These are phyloP conservation scores for Ophthalmolycus amberensis DNA, from an alignment of 2,113 vertebrate species.

Conservation along the genomic window DNA sequence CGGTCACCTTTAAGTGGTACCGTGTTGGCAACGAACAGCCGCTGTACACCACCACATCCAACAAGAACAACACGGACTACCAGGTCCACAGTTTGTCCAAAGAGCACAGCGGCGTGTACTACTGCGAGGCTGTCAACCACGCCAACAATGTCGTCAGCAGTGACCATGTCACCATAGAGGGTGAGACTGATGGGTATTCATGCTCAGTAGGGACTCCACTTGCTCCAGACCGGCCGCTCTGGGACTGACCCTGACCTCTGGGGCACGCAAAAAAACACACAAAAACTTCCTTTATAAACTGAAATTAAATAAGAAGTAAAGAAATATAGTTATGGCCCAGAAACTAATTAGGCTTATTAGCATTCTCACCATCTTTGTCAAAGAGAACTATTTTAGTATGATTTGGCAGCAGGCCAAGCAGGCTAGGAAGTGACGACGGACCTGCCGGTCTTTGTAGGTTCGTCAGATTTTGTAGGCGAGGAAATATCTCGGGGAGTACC, in stretches of 20 bases:
- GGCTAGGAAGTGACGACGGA: neutral
- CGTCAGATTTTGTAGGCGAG: neutral
- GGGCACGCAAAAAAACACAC: neutral
- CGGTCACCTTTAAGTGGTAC: conserved; percentile 79
- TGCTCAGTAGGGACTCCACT: neutral
- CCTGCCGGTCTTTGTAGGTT: neutral
- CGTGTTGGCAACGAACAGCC: neutral
- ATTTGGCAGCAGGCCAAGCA: too few species aligned
- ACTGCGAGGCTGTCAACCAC: conserved; percentile 75
- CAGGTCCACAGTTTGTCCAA: neutral
- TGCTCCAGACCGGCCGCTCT: neutral
- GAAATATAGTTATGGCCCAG: neutral
- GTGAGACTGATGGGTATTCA: conserved; percentile 46
- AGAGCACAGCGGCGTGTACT: conserved; percentile 69
- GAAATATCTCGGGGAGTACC: neutral
- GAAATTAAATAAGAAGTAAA: neutral
- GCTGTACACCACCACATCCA: conserved; percentile 19
- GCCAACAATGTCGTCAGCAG: conserved; percentile 49
- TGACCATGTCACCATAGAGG: conserved; percentile 41
- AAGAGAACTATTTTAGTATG: too few species aligned
- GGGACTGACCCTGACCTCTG: neutral
- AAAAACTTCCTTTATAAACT: neutral
- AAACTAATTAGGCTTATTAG: neutral
- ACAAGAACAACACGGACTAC: neutral
- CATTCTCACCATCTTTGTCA: too few species aligned